A percentile compares a stretch with the other conserved stretches of the same genome.
phyloP scores from a whole-genome alignment of 53 echinoderm and acorn worm species.

The Paracentrotus lividus region DNA sequence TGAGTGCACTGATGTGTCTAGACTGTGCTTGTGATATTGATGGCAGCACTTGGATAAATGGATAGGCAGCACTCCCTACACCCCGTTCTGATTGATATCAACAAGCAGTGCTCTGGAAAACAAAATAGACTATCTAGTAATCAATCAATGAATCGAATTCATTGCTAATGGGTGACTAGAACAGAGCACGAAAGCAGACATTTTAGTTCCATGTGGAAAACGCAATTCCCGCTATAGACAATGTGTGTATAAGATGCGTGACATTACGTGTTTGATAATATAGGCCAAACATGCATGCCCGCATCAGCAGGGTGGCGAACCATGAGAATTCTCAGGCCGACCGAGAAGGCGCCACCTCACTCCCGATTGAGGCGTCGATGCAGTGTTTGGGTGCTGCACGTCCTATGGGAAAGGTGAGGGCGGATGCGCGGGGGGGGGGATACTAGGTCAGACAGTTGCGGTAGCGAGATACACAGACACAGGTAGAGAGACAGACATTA shows the following conservation, averaged over 20 bases:
- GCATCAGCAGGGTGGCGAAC: constrained; percentile 14
- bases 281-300: constrained; percentile 26
- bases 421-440: not conserved
- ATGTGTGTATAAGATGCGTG: not conserved
- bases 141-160: constrained; percentile 19
- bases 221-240: not conserved
- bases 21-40: not conserved
- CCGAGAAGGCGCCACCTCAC: constrained; percentile 15
- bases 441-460: not conserved
- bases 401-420: not conserved
- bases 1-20: constrained; percentile 11
- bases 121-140: constrained; percentile 4
- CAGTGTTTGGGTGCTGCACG: not conserved
- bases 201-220: not conserved
- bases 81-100: not conserved
- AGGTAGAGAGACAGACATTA: not conserved
- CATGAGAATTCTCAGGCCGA: constrained; percentile 32
- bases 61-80: not conserved
- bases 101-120: constrained; percentile 3
- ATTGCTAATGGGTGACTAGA: constrained; percentile 8
- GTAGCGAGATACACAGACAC: not conserved
- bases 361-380: not conserved
- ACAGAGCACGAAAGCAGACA: not conserved
- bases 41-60: not conserved
- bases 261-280: not conserved